Evolutionary conservation across 2,797 vertebrate species (phyloP), one percentile per base, ranked within the genome.

Genomic region (Kryptopterus vitreolus): DNA sequence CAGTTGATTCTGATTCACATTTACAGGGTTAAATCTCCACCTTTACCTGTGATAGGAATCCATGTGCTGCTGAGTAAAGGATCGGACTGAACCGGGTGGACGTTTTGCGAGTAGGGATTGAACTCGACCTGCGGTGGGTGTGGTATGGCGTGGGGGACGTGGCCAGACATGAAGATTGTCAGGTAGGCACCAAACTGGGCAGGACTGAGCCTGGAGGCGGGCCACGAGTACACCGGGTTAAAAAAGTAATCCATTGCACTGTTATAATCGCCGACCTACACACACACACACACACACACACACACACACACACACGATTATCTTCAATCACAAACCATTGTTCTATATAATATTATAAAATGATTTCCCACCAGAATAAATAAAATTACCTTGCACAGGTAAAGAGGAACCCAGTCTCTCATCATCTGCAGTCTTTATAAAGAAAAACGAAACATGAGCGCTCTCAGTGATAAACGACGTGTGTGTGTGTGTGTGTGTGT

Each of bases 171-270:
- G 24, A 94, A 88, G 81, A 93, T 62, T 68, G 72, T 53, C 18
- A 94, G 79, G 62, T 92, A 94, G 22, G 88, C 46, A 66, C 65
- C 52, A 82, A 93, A 93, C 79, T 88, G 79, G 0, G 18, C 16
- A 0, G 90, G 89, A 0, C 87, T 85, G 53, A 94, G 75, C 65
- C 87, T 88, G 26, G 86, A 80, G n/a, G 87, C 84, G 0, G 85
- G 80, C 11, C 86, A 69, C 1, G 57, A 81, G 0, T 24, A 33
- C 63, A 20, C 22, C 0, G 59, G 1, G 1, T 61, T 29, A 10
- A 90, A 79, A 66, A 93, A 74, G n/a, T 50, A 71, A 3, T 33
- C 0, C 61, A 89, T 52, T 0, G 91, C 90, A 0, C 29, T n/a
- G 0, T 0, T 0, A 0, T 91, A 89, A 71, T 91, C 77, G 0